Percentiles rank a stretch among this genome's conserved stretches.
Conservation (phyloP, 2,113 vertebrate species). For the Anarhynchus alexandrinus region DNA sequence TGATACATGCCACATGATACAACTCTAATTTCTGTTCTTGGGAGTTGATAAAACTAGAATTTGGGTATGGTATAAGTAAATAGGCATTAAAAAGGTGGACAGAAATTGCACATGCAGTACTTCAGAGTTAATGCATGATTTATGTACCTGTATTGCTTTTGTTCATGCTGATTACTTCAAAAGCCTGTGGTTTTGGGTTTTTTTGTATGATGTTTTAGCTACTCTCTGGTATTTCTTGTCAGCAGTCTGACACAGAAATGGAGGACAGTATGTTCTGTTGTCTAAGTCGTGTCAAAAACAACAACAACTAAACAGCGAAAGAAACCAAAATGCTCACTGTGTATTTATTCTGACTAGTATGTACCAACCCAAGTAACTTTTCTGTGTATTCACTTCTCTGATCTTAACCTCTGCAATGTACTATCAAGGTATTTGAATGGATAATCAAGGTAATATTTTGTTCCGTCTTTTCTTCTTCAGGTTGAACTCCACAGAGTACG, state of each 20-base stretch:
- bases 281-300: not conserved
- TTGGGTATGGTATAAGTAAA: not conserved
- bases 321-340: not conserved
- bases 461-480: conserved; percentile 62
- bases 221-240: not conserved
- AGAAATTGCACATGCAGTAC: not conserved
- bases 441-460: not conserved
- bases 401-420: not conserved
- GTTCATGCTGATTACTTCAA: not conserved
- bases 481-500: conserved; percentile 88
- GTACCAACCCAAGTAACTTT: not conserved
- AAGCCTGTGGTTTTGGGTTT: no score
- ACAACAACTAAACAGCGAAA: not conserved
- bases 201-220: not conserved
- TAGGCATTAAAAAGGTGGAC: not conserved
- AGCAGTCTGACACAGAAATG: not conserved
- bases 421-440: not conserved
- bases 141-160: not conserved
- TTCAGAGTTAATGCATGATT: not conserved
- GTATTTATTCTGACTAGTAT: not conserved
- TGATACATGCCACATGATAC: not conserved
- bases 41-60: not conserved
- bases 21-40: not conserved
- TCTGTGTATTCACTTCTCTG: not conserved
- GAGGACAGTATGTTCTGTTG: not conserved